These are phyloP conservation scores for Conus canariensis DNA, from an alignment of 2,888 invertebrate species.

Conservation along the genomic window DNA sequence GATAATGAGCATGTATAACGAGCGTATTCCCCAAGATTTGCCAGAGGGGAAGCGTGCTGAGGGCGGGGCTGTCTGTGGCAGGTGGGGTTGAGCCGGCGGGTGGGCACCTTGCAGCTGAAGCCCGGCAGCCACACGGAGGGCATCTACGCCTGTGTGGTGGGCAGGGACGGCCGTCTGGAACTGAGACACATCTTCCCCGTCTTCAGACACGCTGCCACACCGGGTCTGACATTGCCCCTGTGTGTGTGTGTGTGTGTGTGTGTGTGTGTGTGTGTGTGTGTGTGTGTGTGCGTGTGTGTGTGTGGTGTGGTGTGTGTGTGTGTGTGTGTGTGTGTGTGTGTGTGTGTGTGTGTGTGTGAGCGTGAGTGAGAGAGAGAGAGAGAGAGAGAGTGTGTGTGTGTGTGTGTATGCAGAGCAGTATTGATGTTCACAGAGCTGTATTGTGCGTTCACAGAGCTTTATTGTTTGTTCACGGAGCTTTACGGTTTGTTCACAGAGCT, in stretches of 20 bases:
- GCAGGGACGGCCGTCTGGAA: conserved; percentile 44
- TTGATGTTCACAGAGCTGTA: no score
- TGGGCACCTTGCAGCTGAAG: conserved; percentile 40
- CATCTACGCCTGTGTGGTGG: conserved; percentile 49
- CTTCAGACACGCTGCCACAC: conserved; percentile 3
- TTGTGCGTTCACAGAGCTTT: neutral
- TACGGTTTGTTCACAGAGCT: no score
- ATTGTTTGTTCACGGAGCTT: neutral
- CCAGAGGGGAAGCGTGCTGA: no score
- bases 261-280: conserved; percentile 35
- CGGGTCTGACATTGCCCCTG: neutral
- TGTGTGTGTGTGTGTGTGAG: conserved; percentile 23
- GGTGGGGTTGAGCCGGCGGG: conserved; percentile 15
- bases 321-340: conserved; percentile 12
- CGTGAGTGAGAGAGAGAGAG: neutral
- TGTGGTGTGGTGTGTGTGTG: conserved; percentile 12
- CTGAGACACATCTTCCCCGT: conserved; percentile 43
- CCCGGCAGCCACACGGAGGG: conserved; percentile 45
- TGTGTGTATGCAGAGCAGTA: conserved; percentile 4
- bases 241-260: neutral
- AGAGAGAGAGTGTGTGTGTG: conserved; percentile 4
- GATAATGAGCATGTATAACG: no score
- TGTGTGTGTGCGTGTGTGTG: conserved; percentile 21
- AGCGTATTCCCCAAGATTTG: no score
- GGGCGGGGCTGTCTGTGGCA: neutral